These are phyloP conservation scores for Antechinus stuartii DNA, from an alignment of 2,113 vertebrate genomes.

Conservation along the genomic window DNA sequence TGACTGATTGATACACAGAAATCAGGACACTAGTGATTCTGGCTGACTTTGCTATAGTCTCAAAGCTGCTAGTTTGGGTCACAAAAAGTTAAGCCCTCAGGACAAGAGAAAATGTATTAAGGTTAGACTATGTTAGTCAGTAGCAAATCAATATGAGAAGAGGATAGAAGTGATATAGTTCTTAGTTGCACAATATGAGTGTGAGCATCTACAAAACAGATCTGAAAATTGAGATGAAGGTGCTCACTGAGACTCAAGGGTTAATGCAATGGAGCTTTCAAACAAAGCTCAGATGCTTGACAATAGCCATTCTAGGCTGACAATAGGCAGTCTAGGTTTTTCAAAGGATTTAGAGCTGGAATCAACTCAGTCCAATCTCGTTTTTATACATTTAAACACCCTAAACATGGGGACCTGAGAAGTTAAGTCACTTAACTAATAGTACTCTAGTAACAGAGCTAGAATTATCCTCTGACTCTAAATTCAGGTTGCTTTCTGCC, in stretches of 20 bases:
- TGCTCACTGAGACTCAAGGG: not conserved
- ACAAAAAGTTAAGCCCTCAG: not conserved
- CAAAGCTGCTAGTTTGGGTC: not conserved
- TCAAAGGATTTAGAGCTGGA: not conserved
- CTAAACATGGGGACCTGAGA: not conserved
- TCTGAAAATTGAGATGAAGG: not conserved
- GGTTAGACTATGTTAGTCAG: not conserved
- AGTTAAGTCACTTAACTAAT: not conserved
- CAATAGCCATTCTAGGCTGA: no score
- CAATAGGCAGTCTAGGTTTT: no score
- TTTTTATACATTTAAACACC: not conserved
- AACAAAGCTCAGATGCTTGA: not conserved
- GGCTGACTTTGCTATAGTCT: not conserved
- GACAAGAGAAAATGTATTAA: not conserved
- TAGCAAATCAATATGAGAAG: not conserved
- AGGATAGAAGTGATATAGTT: not conserved
- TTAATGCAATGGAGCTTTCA: not conserved
- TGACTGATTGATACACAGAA: not conserved
- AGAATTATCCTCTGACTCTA: not conserved
- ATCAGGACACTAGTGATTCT: not conserved
- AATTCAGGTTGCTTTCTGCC: not conserved
- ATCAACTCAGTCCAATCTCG: not conserved
- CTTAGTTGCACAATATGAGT: not conserved
- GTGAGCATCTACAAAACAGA: not conserved
- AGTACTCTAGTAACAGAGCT: not conserved